Evolutionary conservation across 2,888 invertebrate species (phyloP), one percentile per base, ranked within the genome.

Genomic region (Macrophya alboannulata): DNA sequence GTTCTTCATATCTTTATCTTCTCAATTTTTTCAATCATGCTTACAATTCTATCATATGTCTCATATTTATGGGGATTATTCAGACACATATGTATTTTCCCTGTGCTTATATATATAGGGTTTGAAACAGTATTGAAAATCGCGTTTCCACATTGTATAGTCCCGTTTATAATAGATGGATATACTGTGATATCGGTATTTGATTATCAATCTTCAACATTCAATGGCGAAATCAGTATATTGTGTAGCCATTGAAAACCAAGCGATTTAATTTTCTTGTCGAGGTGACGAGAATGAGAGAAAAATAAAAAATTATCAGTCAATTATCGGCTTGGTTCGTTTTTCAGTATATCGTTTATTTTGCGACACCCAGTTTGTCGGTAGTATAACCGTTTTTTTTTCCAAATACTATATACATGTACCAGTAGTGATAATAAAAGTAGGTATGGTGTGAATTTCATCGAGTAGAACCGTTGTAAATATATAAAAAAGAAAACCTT

Each of bases 301-400:
- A n/a, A 31, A 55, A 4, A 31, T 31, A 31, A 31, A 43, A 71
- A 71, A 71, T 71, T 17, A 37, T 17, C 6, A 71, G 17, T 12
- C 31, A 71, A 71, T 40, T 17, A 71, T 37, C n/a, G 17, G 40
- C 40, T 15, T 40, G 40, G 12, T n/a, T n/a, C 2, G 37, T 37
- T 71, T 37, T n/a, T n/a, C 8, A 40, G 40, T 71, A 40, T n/a
- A n/a, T 10, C 40, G 31, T 9, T 17, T 43, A 40, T 71, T 40
- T n/a, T 71, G 17, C 4, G 43, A 37, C 37, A 71, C 71, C 71
- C 40, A 71, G 71, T 71, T 71, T 71, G 71, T 43, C 12, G 71
- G 40, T 3, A 37, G 43, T 25, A 62, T 62, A 62, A 62, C 62
- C 21, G 25, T n/a, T n/a, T 48, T 9, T 10, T 62, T 62, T 62